phyloP scores from a whole-genome alignment of 92 coral and sea anemone genomes.

The Metridium senile region DNA sequence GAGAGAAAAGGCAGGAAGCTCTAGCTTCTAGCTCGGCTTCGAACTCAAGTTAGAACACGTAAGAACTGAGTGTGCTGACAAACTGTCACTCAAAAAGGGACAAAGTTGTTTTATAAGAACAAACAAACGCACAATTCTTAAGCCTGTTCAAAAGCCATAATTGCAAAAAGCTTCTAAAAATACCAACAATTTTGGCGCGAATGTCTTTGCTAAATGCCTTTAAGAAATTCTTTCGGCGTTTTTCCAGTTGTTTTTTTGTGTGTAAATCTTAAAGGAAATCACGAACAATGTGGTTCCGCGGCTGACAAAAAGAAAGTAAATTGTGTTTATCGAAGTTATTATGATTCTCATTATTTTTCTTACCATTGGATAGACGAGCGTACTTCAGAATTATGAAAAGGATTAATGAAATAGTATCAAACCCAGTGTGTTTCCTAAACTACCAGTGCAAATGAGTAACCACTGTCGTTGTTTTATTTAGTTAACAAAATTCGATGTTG shows the following conservation, averaged over 20 bases:
- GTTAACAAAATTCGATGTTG: conserved; percentile 76
- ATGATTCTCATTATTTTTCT: conserved; percentile 38
- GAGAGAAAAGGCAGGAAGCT: conserved; percentile 20
- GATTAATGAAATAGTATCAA: conserved; percentile 68
- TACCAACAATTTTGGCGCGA: conserved; percentile 23
- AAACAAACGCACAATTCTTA: conserved; percentile 52
- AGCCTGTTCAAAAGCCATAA: conserved; percentile 42
- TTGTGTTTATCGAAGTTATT: conserved; percentile 34
- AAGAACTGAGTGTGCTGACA: conserved; percentile 37
- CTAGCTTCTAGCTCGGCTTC: conserved; percentile 6
- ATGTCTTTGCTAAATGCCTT: conserved; percentile 3
- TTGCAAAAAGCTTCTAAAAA: conserved; percentile 50
- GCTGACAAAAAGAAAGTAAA: conserved; percentile 37
- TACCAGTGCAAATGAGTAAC: conserved; percentile 53
- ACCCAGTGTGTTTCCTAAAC: conserved; percentile 61
- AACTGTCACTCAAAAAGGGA: conserved; percentile 42
- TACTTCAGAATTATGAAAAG: conserved; percentile 40
- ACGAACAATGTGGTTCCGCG: conserved; percentile 31
- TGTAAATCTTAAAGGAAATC: conserved; percentile 27
- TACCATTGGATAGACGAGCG: conserved; percentile 45
- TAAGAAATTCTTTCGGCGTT: not conserved
- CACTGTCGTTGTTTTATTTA: conserved; percentile 59
- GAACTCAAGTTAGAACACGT: conserved; percentile 39
- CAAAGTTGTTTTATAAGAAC: conserved; percentile 53
- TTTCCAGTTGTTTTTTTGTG: conserved; percentile 15